Base-by-base conservation (phyloP, 2,797 vertebrate genomes). In the Corythornis leucogaster region DNA sequence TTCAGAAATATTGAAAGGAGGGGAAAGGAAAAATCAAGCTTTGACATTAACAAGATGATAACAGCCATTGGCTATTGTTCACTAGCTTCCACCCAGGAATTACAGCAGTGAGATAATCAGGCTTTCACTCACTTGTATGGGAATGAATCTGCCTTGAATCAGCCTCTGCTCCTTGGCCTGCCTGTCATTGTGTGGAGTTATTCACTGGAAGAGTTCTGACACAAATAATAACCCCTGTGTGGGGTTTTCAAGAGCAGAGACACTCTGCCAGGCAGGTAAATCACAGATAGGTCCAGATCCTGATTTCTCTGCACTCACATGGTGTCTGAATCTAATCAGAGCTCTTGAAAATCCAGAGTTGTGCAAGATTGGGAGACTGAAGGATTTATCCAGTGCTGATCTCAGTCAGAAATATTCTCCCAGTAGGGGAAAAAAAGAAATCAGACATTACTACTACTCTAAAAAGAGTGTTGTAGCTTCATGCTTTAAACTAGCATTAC, bases 1-100 rank as follows among this genome's bases (percentile, higher is more conserved):
- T 89, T 88, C 70, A 93, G 80, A 50, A 79, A 76, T 81, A 86
- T 7, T 64, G 67, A 86, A 43, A 66, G 25, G 62, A 15, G 19
- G 38, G 0, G 3, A 5, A 11, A 22, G 3, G 6, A 11, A 22
- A 33, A 14, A 14, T 55, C 14, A 59, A 50, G 85, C 17, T 82
- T 84, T 91, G 89, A 69, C 68, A 30, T 61, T 17, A 90, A 64
- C 10, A 15, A 28, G 80, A 61, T 70, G 83, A 35, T 53, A 77
- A 43, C 68, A 93, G 57, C 40, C 67, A 17, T 14, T 76, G 85
- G 73, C 85, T 81, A 55, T 3, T 55, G 51, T 31, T 86, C 74
- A 46, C 51, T 31, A 55, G 57, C 58, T 88, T 83, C 55, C 24
- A 83, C 12, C 58, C 59, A 50, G 50, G 78, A 69, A 86, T 80